These are phyloP conservation scores for Nemopilema nomurai DNA, from an alignment of 30 jellyfish, hydroid and myxozoan species.

Conservation along the genomic window DNA sequence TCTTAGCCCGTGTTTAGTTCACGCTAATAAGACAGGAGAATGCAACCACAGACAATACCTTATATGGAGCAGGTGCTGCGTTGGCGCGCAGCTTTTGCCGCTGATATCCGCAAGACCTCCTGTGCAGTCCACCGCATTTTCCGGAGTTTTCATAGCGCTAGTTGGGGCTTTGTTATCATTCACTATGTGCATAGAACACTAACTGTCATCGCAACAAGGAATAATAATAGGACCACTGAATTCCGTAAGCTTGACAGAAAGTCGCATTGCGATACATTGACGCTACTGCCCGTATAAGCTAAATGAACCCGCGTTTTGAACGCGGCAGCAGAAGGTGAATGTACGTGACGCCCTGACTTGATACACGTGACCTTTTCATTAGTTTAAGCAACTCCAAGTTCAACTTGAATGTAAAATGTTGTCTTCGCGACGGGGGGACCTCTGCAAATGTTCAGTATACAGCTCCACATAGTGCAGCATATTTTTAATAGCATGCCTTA, in stretches of 20 bases:
- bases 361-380: no score
- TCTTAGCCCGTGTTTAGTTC: conserved; percentile 39
- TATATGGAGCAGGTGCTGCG: conserved; percentile 29
- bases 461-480: background rate
- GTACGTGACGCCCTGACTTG: no score
- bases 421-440: background rate
- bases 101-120: background rate
- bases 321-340: no score
- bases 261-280: no score
- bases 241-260: no score
- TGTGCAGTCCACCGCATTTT: background rate
- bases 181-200: background rate
- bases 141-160: background rate
- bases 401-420: background rate
- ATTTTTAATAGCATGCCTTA: background rate
- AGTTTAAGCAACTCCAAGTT: background rate
- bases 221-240: no score
- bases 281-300: no score
- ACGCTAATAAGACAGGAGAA: conserved; percentile 15
- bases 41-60: conserved; percentile 2
- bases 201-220: no score
- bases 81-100: conserved; percentile 38
- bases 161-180: background rate
- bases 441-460: background rate
- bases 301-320: no score